These are phyloP conservation scores for Latrodectus hesperus DNA, from an alignment of 2,888 invertebrate genomes.

Conservation along the genomic window DNA sequence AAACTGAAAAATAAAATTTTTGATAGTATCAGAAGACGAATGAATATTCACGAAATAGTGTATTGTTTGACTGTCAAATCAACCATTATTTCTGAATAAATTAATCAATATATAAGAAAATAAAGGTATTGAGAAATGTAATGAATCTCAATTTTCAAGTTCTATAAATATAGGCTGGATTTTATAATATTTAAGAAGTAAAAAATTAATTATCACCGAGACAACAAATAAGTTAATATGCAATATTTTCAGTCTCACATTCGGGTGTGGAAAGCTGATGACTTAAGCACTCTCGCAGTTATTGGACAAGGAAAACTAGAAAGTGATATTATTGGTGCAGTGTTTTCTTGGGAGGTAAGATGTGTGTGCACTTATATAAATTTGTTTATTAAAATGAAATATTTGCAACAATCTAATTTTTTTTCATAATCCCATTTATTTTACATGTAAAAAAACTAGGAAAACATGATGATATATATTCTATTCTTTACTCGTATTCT, in stretches of 20 bases:
- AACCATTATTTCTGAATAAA: too few species aligned
- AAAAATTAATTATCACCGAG: too few species aligned
- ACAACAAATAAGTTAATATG: too few species aligned
- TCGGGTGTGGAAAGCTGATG: slow-evolving; percentile 90
- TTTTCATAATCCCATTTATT: neutral
- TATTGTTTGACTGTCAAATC: too few species aligned
- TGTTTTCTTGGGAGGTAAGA: slow-evolving; percentile 86
- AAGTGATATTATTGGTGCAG: slow-evolving; percentile 88
- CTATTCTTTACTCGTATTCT: slow-evolving; percentile 48
- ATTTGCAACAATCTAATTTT: neutral
- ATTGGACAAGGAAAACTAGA: slow-evolving; percentile 94
- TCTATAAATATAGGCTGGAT: too few species aligned
- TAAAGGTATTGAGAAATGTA: too few species aligned
- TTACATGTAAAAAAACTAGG: neutral
- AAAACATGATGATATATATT: neutral
- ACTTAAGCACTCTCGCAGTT: slow-evolving; percentile 89
- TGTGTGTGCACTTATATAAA: neutral
- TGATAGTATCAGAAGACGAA: too few species aligned
- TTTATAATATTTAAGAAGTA: too few species aligned
- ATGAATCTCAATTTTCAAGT: too few species aligned
- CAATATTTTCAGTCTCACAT: slow-evolving; percentile 81
- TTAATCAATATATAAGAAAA: too few species aligned
- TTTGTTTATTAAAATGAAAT: neutral
- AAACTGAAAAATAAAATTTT: too few species aligned
- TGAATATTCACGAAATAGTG: too few species aligned